Evolutionary conservation across 1,140 invertebrate species (phyloP), one percentile per base, ranked within the genome.

Genomic region (Phymastichus coffea): DNA sequence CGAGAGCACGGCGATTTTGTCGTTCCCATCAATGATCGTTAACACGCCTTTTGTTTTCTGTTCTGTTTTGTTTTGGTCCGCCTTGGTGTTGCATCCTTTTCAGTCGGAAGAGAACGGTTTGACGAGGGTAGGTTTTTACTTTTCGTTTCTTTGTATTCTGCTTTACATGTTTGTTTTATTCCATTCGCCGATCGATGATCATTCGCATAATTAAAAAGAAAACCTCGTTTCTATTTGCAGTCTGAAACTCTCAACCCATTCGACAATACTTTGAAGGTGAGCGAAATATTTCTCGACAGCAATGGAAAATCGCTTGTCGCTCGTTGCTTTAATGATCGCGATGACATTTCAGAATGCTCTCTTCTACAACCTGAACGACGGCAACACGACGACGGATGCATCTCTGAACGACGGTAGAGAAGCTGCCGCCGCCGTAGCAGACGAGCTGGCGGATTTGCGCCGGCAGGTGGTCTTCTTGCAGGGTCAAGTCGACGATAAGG

Each of bases 211-310:
- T 12, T 7, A 33, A 33, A 33, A 33, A 33, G 28, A 35, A 30
- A 19, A 37, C 7, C 3, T 35, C 9, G 14, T 37, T 17, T 47
- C 10, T 47, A 23, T 22, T n/a, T 79, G 12, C 78, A 88, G 87
- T 85, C 88, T 70, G 90, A 92, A 84, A 89, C 90, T 85, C 87
- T 90, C 83, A 91, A 91, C 86, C 89, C 90, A 83, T 92, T 92
- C 83, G 88, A 90, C 71, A 85, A 80, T 80, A 79, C 82, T 74
- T 79, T 82, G 72, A 82, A 83, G 82, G 84, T 88, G n/a, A n/a
- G n/a, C n/a, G n/a, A n/a, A n/a, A n/a, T n/a, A n/a, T n/a, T 56
- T 40, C 71, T 71, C 65, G 2, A 14, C 4, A 35, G 8, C 12
- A 30, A n/a, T n/a, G n/a, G n/a, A n/a, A n/a, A n/a, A n/a, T n/a